Evolutionary conservation across 2,113 vertebrate species (phyloP), one percentile per base, ranked within the genome.

Genomic region (Xiphorhynchus elegans): DNA sequence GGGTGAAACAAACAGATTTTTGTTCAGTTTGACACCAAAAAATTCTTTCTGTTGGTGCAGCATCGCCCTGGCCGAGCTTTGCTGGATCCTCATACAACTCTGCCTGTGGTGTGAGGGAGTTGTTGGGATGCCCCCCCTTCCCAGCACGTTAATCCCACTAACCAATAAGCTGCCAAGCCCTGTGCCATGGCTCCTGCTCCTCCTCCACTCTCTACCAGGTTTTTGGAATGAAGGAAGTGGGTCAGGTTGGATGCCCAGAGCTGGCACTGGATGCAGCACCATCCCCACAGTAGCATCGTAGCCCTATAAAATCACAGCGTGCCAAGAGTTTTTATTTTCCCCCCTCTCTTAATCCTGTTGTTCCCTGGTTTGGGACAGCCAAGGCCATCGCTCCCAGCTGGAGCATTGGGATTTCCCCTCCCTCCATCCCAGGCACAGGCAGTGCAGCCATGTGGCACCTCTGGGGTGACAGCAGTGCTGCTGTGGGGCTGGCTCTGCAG

Each of bases 401-500:
- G n/a, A 74, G 19, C 2, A 0, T 4, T 33, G 64, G 72, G n/a
- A 6, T 81, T 69, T 56, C 2, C 24, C 59, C 74, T 40, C 2
- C 3, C 14, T 79, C n/a, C 23, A 1, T 44, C 60, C 64, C 64
- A 10, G 59, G 39, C 1, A 3, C 6, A 83, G 62, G 56, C 3
- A 18, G 0, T 11, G 19, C 2, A 7, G 58, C 77, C 3, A 0
- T 0, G 4, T 40, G 67, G 75, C 80, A 19, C 17, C 89, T 55
- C 78, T n/a, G 3, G 2, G 59, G 44, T 0, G 1, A 31, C 6
- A 1, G 39, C 1, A 0, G 0, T 13, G 87, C 72, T 16, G 44
- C 2, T 18, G 74, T 2, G 64, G 84, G 72, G 24, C 4, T 46
- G 60, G 60, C 21, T 56, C 78, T 58, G 74, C 85, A 87, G 87